Evolutionary conservation across 2,113 vertebrate species (phyloP), one percentile per base, ranked within the genome.

Genomic region (Lepus europaeus): DNA sequence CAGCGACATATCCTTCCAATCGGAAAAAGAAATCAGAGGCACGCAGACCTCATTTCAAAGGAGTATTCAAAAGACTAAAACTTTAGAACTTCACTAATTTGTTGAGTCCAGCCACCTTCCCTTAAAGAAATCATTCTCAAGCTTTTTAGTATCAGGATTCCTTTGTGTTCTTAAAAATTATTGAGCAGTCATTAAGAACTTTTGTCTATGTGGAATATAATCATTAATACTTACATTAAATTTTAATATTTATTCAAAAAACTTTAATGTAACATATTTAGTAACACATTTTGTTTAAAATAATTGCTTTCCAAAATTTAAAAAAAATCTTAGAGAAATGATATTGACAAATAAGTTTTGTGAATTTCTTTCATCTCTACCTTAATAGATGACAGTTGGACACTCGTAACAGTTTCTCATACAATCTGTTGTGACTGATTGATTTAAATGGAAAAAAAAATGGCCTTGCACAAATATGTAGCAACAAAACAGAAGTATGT

Each of bases 341-440:
- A 86, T 23, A 87, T 3, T 72, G 14, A 68, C 66, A 73, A 49
- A 87, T 0, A 73, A 85, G 25, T 92, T 94, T 69, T 88, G 14
- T 31, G 95, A 64, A 87, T 95, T 92, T 91, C 73, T 92, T 90
- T 90, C 73, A 87, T 68, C 29, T 93, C 90, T 82, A 96, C 12
- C 70, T 80, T 92, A 92, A 77, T 3, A 96, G 2, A 93, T 77
- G 64, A 88, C 13, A 90, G 14, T 45, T 56, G 29, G 31, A 83
- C 94, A 86, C 80, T 94, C 85, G 0, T 82, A 85, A 22, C 69
- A 68, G 45, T n/a, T 66, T 77, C 70, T 89, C 13, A 88, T 84
- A 56, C 79, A 87, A 84, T 81, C 19, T 91, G 45, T 29, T 90
- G 20, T 90, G 53, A 73, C 73, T 91, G 1, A 7, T 33, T 88